Percentiles rank a stretch among this genome's conserved stretches.
These are phyloP conservation scores for Drosophila anceps DNA, from an alignment of 2,888 invertebrate species.

Conservation along the genomic window DNA sequence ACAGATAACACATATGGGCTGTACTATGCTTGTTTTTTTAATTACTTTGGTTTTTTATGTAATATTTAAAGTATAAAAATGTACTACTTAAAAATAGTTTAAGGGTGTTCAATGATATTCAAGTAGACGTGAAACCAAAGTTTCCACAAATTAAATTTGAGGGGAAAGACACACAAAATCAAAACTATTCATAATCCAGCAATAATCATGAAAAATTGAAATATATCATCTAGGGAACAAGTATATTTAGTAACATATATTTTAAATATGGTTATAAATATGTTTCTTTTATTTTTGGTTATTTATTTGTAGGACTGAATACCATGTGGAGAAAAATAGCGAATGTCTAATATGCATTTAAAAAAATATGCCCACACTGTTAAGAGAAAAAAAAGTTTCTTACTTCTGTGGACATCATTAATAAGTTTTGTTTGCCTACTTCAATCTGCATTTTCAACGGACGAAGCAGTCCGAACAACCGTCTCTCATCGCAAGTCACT, in stretches of 20 bases:
- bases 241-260: neutral
- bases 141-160: too few relatives aligned
- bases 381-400: constrained; percentile 55
- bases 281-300: neutral
- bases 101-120: too few relatives aligned
- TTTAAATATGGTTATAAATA: neutral
- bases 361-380: constrained; percentile 70
- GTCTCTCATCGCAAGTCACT: constrained; percentile 19
- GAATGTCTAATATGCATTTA: constrained; percentile 77
- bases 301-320: constrained; percentile 59
- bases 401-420: constrained; percentile 61
- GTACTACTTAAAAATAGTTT: too few relatives aligned
- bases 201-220: too few relatives aligned
- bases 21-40: too few relatives aligned
- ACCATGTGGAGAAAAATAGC: constrained; percentile 70
- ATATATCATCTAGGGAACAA: neutral
- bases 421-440: constrained; percentile 56
- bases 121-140: too few relatives aligned
- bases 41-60: too few relatives aligned
- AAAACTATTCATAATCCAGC: too few relatives aligned
- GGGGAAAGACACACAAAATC: too few relatives aligned
- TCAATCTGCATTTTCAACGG: constrained; percentile 50
- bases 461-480: constrained; percentile 25
- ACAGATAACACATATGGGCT: too few relatives aligned
- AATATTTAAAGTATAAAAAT: too few relatives aligned